These are phyloP conservation scores for Pseudomyrmex flavicornis DNA, from an alignment of 1,140 invertebrate genomes.

Conservation along the genomic window DNA sequence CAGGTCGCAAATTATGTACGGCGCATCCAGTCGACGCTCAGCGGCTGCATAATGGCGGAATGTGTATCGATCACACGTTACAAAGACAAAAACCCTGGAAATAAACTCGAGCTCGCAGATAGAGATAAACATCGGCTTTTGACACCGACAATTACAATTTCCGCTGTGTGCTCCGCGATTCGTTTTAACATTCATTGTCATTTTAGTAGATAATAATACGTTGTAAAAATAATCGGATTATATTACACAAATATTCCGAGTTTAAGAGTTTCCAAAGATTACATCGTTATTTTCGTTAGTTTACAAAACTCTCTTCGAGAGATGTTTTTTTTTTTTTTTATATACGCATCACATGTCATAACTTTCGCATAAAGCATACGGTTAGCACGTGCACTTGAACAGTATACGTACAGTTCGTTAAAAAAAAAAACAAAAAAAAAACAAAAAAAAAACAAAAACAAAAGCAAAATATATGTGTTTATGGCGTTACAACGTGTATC, in stretches of 20 bases:
- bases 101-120: conserved; percentile 40
- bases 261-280: background rate
- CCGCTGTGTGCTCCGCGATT: background rate
- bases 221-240: background rate
- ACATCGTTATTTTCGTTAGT: background rate
- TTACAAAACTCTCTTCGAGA: background rate
- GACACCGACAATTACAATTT: background rate
- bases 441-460: background rate
- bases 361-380: too few relatives aligned
- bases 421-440: background rate
- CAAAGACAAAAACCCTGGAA: conserved; percentile 33
- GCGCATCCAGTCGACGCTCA: conserved; percentile 53
- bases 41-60: conserved; percentile 52
- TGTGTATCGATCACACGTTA: conserved; percentile 55
- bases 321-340: too few relatives aligned
- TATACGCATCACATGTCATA: too few relatives aligned
- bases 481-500: background rate
- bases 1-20: conserved; percentile 57
- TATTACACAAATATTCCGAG: background rate
- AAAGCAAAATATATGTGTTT: conserved; percentile 3
- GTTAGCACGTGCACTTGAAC: too few relatives aligned
- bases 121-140: background rate
- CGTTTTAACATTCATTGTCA: background rate
- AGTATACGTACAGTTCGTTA: too few relatives aligned
- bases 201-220: background rate